phyloP scores from a whole-genome alignment of 2,888 invertebrate genomes.

The Anoplius nigerrimus region DNA sequence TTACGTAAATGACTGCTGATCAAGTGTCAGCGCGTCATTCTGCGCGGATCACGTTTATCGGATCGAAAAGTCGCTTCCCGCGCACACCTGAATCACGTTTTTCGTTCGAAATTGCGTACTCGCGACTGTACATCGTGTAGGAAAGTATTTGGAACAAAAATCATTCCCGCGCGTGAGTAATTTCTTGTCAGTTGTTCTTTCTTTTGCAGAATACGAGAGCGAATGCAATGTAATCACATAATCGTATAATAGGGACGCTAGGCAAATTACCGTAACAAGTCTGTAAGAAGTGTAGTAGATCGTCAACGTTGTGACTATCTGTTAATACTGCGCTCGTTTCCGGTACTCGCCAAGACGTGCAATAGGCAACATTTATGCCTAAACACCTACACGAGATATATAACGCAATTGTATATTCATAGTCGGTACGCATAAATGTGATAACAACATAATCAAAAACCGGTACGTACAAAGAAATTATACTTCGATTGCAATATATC shows the following conservation, averaged over 20 bases:
- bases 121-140: background rate
- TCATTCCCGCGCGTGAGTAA: background rate
- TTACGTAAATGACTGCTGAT: no score
- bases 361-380: slow-evolving; percentile 6
- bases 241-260: no score
- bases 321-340: slow-evolving; percentile 46
- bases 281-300: background rate
- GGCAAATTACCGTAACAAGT: background rate
- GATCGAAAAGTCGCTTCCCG: background rate
- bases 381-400: slow-evolving; percentile 14
- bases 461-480: background rate
- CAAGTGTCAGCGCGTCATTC: no score
- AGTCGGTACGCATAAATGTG: background rate
- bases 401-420: slow-evolving; percentile 12
- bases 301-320: slow-evolving; percentile 25
- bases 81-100: no score
- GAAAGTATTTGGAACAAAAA: background rate
- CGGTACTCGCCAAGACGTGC: slow-evolving; percentile 11
- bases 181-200: background rate
- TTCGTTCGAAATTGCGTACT: background rate
- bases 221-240: no score
- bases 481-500: no score
- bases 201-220: background rate
- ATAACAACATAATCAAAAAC: background rate
- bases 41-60: no score